A percentile compares a stretch with the other conserved stretches of the same genome.
These are phyloP conservation scores for Pyrrhopygopsis socrates DNA, from an alignment of 2,888 invertebrate species.

Conservation along the genomic window DNA sequence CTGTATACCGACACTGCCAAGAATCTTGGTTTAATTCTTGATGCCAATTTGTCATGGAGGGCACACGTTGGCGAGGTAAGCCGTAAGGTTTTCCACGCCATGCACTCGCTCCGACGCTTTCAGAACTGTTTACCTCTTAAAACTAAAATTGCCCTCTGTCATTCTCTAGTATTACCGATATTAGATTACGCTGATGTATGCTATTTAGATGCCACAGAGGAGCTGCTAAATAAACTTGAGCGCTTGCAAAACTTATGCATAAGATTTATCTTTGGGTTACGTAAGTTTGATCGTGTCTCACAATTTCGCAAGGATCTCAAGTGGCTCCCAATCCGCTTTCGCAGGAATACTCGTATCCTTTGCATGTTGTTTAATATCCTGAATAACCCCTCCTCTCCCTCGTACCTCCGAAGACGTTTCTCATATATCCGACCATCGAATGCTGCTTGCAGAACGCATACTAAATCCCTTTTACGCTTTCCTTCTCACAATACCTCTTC, in stretches of 20 bases:
- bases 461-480: background rate
- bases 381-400: conserved; percentile 6
- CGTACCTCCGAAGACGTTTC: background rate
- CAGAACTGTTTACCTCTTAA: background rate
- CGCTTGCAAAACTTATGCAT: conserved; percentile 30
- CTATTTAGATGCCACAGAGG: conserved; percentile 26
- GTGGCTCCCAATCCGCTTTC: conserved; percentile 37
- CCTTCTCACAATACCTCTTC: background rate
- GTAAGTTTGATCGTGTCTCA: conserved; percentile 9
- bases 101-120: background rate
- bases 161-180: background rate
- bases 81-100: background rate
- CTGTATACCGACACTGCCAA: background rate
- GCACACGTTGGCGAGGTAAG: background rate
- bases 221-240: conserved; percentile 12
- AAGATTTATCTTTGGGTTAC: background rate
- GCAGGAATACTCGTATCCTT: conserved; percentile 4
- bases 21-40: conserved; percentile 15
- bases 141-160: background rate
- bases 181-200: conserved; percentile 25
- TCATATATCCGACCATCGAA: background rate
- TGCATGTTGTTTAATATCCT: conserved; percentile 7
- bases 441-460: conserved; percentile 49
- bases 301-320: conserved; percentile 13
- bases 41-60: background rate